These are phyloP conservation scores for Actinostola sp. DNA, from an alignment of 92 coral and sea anemone species.

Conservation along the genomic window DNA sequence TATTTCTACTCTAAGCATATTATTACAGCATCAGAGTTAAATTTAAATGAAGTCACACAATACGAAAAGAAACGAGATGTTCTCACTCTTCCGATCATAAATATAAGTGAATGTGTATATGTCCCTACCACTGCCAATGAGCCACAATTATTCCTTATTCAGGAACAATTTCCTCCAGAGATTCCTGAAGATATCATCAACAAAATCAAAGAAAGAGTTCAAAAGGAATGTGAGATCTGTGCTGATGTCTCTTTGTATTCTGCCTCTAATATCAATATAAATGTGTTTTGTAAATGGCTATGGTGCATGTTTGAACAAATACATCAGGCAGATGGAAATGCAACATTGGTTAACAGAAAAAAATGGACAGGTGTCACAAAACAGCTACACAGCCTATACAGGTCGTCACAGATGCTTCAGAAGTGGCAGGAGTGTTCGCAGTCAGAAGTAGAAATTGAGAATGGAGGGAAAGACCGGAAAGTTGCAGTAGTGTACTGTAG, in stretches of 20 bases:
- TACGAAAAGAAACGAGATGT: too few species aligned
- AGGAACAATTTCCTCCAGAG: not conserved
- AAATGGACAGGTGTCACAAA: conserved; percentile 27
- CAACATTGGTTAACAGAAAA: conserved; percentile 8
- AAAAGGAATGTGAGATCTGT: conserved; percentile 5
- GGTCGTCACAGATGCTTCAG: conserved; percentile 20
- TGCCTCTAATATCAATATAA: conserved; percentile 6
- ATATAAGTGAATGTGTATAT: too few species aligned
- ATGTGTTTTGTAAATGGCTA: conserved; percentile 26
- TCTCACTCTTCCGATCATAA: too few species aligned
- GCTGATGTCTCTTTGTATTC: conserved; percentile 11
- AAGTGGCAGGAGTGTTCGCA: conserved; percentile 43
- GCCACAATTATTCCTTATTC: too few species aligned
- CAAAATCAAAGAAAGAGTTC: conserved; percentile 20
- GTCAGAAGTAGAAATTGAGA: conserved; percentile 6
- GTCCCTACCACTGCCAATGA: too few species aligned
- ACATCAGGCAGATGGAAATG: not conserved
- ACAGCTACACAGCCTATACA: conserved; percentile 27
- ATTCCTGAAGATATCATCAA: conserved; percentile 22
- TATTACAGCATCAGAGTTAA: too few species aligned
- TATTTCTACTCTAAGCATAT: too few species aligned
- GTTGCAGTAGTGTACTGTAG: conserved; percentile 14
- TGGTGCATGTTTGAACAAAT: conserved; percentile 25
- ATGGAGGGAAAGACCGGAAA: conserved; percentile 28
- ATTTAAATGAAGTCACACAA: too few species aligned